These are phyloP conservation scores for Seriola rivoliana DNA, from an alignment of 2,113 vertebrate species.

Conservation along the genomic window DNA sequence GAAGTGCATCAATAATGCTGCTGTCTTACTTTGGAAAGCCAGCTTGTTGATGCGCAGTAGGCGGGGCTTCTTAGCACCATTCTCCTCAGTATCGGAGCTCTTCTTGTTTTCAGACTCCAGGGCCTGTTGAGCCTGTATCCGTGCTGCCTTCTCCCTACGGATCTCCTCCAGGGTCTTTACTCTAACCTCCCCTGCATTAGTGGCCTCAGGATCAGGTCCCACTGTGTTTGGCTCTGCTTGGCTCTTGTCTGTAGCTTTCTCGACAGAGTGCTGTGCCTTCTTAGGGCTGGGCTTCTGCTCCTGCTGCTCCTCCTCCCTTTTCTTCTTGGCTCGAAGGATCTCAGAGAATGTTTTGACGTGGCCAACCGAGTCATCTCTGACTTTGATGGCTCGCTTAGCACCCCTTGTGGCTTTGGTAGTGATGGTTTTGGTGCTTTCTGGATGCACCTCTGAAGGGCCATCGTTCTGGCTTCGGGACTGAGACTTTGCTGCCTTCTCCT, in stretches of 20 bases:
- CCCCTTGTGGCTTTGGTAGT: constrained; percentile 58
- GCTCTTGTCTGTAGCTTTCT: constrained; percentile 30
- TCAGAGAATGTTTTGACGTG: constrained; percentile 86
- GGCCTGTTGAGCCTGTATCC: constrained; percentile 79
- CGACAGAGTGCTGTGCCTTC: constrained; percentile 14
- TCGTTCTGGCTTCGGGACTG: constrained; percentile 71
- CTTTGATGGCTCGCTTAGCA: constrained; percentile 30
- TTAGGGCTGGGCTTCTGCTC: constrained; percentile 49
- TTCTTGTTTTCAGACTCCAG: constrained; percentile 37
- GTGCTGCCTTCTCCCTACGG: constrained; percentile 91
- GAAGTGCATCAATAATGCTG: not conserved
- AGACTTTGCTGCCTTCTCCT: constrained; percentile 88
- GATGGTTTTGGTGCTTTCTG: constrained; percentile 52
- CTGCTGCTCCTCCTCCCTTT: constrained; percentile 80
- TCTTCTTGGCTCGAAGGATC: constrained; percentile 86
- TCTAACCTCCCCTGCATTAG: constrained; percentile 70
- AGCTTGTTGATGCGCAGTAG: constrained; percentile 81
- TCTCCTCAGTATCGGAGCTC: constrained; percentile 37
- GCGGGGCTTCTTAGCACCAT: constrained; percentile 55
- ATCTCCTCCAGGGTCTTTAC: constrained; percentile 96
- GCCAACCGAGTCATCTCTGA: constrained; percentile 48
- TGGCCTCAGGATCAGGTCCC: not conserved
- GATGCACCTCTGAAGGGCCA: not conserved
- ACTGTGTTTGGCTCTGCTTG: not conserved
- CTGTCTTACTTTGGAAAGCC: constrained; percentile 74